Conservation (phyloP, 2,888 invertebrate genomes). For the Artemia sp. region DNA sequence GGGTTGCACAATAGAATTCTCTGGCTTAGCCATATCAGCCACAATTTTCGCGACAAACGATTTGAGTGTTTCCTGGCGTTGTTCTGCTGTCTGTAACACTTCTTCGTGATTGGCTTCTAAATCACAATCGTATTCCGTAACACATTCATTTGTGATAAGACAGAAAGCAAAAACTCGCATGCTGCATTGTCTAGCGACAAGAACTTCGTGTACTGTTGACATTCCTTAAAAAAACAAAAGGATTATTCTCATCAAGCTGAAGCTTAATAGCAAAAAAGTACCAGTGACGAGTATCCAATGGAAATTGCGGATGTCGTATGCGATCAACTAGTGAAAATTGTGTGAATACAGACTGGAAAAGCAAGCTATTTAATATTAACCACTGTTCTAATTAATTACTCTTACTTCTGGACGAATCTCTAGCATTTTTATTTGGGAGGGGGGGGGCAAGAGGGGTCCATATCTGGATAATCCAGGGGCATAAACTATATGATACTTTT, state of each 20-base stretch:
- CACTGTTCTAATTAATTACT: too few relatives aligned
- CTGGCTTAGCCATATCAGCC: conserved; percentile 6
- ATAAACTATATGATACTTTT: too few relatives aligned
- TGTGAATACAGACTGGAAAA: too few relatives aligned
- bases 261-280: too few relatives aligned
- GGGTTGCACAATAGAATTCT: conserved; percentile 12
- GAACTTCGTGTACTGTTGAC: conserved; percentile 40
- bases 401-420: too few relatives aligned
- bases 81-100: conserved; percentile 29
- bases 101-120: conserved; percentile 31
- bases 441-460: too few relatives aligned
- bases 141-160: conserved; percentile 37
- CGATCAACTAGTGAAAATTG: too few relatives aligned
- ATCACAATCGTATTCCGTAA: conserved; percentile 32
- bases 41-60: conserved; percentile 21
- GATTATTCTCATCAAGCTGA: not conserved
- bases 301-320: too few relatives aligned
- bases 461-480: too few relatives aligned
- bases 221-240: conserved; percentile 33
- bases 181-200: conserved; percentile 36
- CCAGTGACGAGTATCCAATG: too few relatives aligned
- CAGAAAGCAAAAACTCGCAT: conserved; percentile 36
- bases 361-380: too few relatives aligned
- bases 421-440: too few relatives aligned
- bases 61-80: conserved; percentile 22